Evolutionary conservation across 2,888 invertebrate species (phyloP), one percentile per base, ranked within the genome.

Genomic region (Colletes collaris): DNA sequence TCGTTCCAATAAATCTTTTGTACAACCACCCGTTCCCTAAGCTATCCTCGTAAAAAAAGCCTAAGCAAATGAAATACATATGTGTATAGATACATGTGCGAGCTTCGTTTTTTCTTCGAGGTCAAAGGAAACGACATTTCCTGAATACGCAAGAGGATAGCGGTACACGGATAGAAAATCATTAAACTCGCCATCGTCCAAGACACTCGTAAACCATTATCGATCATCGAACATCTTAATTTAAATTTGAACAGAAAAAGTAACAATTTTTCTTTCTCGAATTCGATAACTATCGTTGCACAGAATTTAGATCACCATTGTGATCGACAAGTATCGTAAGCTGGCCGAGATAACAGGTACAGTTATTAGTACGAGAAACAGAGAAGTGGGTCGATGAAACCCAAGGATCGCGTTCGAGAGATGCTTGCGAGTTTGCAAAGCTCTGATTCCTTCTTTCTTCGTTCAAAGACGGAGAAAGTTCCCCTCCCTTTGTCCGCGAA

Each of bases 301-400:
- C 2, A 27, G 27, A 2, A 27, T 27, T 27, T 27, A 27, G 27
- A 27, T 27, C 27, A 2, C 66, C 56, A 56, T 74, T 55, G 16
- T 62, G 16, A 62, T 50, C 40, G 40, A 40, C 16, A 16, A 16
- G 16, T 16, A 16, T 16, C 16, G 16, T 13, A 6, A 13, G 44
- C 58, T 67, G 50, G 44, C 63, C 62, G 58, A 55, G 44, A 69
- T 53, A 74, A 65, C 59, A 65, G 46, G 56, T 66, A 62, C 55
- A 76, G 63, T 76, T 70, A 67, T 79, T 71, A 71, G 77, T 58
- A 75, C 67, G 66, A 62, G 62, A 63, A 40, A 84, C 27, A 71
- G 78, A 85, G 79, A 86, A 86, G 87, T 86, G 80, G 86, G 87
- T 87, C 87, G 86, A 83, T 80, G 83, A 87, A 86, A 87, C 75